Conservation (phyloP, 2,797 vertebrate genomes). For the Molothrus ater region DNA sequence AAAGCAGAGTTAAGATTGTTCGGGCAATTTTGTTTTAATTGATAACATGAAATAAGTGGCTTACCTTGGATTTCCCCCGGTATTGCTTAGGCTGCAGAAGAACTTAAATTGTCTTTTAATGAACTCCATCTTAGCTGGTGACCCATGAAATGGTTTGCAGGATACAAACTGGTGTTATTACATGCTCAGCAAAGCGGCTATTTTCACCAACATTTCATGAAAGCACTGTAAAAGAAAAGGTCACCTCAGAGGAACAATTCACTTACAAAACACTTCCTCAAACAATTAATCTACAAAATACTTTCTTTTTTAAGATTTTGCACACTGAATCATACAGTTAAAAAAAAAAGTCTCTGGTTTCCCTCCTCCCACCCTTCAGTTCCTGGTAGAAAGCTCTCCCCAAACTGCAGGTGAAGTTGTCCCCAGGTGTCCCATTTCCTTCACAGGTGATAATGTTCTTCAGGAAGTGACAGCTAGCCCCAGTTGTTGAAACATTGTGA, state of each 20-base stretch:
- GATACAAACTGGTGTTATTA: not conserved
- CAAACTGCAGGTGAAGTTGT: not conserved
- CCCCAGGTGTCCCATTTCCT: not conserved
- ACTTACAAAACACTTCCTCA: not conserved
- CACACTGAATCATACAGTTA: not conserved
- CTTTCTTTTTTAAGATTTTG: not conserved
- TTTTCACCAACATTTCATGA: not conserved
- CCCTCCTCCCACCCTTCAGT: not conserved
- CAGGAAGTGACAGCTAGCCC: not conserved
- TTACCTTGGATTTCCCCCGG: not conserved
- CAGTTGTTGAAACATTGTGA: not conserved
- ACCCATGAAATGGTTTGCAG: not conserved
- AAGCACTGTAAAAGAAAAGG: not conserved
- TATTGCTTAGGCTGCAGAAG: not conserved
- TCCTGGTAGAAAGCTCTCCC: not conserved
- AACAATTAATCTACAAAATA: not conserved
- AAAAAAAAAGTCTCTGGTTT: not conserved
- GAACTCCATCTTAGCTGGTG: not conserved
- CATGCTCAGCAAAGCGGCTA: not conserved
- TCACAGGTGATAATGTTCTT: conserved; percentile 5
- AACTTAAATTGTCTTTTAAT: conserved; percentile 18
- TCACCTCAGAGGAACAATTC: not conserved
- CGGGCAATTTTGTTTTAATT: not conserved
- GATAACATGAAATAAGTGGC: not conserved
- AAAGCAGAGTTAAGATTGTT: not conserved